Percentiles rank a stretch among this genome's conserved stretches.
Conservation (phyloP, 2,113 vertebrate genomes). For the Polypterus bichir region DNA sequence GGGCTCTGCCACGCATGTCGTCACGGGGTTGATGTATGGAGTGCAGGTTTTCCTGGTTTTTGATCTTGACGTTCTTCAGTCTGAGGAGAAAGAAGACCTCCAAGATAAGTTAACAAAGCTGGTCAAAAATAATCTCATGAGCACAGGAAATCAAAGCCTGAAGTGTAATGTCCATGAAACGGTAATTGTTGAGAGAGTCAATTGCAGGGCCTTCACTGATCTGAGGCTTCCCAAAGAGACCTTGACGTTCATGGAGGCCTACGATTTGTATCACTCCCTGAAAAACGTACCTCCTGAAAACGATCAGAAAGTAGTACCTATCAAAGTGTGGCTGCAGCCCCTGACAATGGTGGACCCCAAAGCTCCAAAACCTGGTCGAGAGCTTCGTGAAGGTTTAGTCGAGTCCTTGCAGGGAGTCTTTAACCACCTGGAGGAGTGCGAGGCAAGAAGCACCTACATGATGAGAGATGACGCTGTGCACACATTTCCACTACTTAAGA, state of each 20-base stretch:
- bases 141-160: neutral
- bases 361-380: slow-evolving; percentile 17
- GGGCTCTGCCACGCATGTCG: slow-evolving; percentile 18
- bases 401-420: slow-evolving; percentile 4
- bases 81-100: neutral
- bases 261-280: slow-evolving; percentile 10
- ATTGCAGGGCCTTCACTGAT: slow-evolving; percentile 15
- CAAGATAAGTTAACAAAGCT: neutral
- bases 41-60: slow-evolving; percentile 27
- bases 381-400: slow-evolving; percentile 6
- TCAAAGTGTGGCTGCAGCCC: slow-evolving; percentile 14
- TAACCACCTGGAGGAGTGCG: slow-evolving; percentile 9
- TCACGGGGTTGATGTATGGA: slow-evolving; percentile 19
- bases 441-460: slow-evolving; percentile 14
- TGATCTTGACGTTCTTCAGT: slow-evolving; percentile 7
- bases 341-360: slow-evolving; percentile 13
- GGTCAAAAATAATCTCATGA: neutral
- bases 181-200: neutral
- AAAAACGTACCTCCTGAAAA: neutral
- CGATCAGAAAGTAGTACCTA: slow-evolving; percentile 15
- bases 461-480: neutral
- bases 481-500: slow-evolving; percentile 8
- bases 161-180: neutral
- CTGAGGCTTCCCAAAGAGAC: slow-evolving; percentile 13
- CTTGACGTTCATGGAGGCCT: slow-evolving; percentile 10